These are phyloP conservation scores for Noctua janthina DNA, from an alignment of 2,888 invertebrate genomes.

Conservation along the genomic window DNA sequence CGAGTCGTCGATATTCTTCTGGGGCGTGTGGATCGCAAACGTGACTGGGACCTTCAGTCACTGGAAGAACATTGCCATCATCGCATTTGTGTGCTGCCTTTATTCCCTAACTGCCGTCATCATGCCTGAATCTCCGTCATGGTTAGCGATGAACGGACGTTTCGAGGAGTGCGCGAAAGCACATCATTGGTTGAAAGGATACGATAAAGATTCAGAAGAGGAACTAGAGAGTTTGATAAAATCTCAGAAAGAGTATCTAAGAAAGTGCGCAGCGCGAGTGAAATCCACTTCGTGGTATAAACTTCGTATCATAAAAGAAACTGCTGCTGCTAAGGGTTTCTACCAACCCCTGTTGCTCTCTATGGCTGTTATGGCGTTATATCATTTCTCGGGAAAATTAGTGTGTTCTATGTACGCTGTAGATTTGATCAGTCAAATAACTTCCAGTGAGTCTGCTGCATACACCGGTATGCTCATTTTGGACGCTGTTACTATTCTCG, in stretches of 20 bases:
- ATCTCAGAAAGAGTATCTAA: slow-evolving; percentile 62
- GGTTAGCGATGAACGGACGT: slow-evolving; percentile 71
- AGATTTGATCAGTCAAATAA: slow-evolving; percentile 76
- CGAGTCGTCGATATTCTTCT: slow-evolving; percentile 76
- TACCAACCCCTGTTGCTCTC: slow-evolving; percentile 72
- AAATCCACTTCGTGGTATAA: slow-evolving; percentile 50
- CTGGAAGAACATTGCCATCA: slow-evolving; percentile 75
- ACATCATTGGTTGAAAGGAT: slow-evolving; percentile 73
- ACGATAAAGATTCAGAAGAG: slow-evolving; percentile 65
- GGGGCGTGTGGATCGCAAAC: slow-evolving; percentile 79
- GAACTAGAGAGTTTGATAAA: slow-evolving; percentile 69
- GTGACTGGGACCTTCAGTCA: slow-evolving; percentile 75
- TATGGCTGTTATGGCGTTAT: slow-evolving; percentile 67
- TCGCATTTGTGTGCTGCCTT: slow-evolving; percentile 66
- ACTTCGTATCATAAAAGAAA: slow-evolving; percentile 56
- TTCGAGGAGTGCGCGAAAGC: slow-evolving; percentile 66
- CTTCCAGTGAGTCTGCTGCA: slow-evolving; percentile 73
- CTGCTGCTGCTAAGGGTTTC: slow-evolving; percentile 64
- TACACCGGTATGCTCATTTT: slow-evolving; percentile 80
- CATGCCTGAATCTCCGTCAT: slow-evolving; percentile 75
- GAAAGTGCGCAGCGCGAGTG: slow-evolving; percentile 43
- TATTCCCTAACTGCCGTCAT: slow-evolving; percentile 65
- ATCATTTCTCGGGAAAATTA: slow-evolving; percentile 72
- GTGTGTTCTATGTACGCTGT: slow-evolving; percentile 76
- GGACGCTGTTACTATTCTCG: slow-evolving; percentile 80